phyloP scores from a whole-genome alignment of 2,113 vertebrate genomes.

The Eurystomus gularis region DNA sequence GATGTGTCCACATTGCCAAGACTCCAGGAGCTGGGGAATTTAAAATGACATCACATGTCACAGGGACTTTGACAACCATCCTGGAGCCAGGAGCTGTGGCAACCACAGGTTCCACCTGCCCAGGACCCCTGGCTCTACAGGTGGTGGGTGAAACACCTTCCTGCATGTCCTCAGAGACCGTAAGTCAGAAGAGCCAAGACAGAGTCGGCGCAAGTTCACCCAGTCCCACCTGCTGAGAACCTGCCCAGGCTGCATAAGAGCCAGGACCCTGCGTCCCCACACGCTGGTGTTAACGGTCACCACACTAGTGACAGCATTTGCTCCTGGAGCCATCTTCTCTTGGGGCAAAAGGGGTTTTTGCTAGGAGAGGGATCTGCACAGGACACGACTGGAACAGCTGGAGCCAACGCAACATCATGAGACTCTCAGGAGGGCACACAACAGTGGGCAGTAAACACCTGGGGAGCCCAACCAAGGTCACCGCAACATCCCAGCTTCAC shows the following conservation, averaged over 20 bases:
- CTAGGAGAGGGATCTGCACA: rapidly evolving
- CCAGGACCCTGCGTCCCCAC: rapidly evolving
- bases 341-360: neutral
- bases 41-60: neutral
- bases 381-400: rapidly evolving
- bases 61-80: rapidly evolving
- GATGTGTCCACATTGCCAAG: neutral
- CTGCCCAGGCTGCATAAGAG: neutral
- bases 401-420: rapidly evolving
- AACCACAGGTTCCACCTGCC: neutral
- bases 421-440: rapidly evolving
- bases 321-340: rapidly evolving
- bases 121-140: neutral
- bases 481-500: rapidly evolving
- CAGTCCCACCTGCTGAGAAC: neutral
- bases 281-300: rapidly evolving
- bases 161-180: neutral
- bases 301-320: rapidly evolving
- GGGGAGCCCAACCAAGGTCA: neutral
- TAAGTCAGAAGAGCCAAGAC: neutral
- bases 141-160: rapidly evolving
- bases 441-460: rapidly evolving
- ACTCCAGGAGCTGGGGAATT: neutral
- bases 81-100: neutral
- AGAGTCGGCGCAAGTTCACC: neutral